Base-by-base conservation (phyloP, 1,140 invertebrate species). In the Lanistes nyassanus region DNA sequence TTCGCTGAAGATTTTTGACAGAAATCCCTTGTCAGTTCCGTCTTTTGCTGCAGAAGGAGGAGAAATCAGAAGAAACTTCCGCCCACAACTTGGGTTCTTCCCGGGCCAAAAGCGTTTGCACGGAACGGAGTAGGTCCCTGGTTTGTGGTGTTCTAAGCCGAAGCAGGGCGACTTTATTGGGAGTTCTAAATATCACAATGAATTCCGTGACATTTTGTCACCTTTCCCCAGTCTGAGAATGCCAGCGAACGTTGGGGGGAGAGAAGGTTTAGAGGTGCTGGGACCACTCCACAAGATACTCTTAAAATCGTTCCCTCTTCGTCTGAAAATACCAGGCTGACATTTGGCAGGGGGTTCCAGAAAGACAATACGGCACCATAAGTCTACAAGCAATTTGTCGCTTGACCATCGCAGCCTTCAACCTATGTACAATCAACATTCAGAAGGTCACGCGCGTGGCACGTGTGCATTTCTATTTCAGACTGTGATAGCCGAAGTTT, bases 181-280 rank as follows among this genome's bases (percentile, higher is more conserved):
- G 62, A 53, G 65, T 73, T 68, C 76, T 67, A 77, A 77, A 77
- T 77, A 77, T 74, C 76, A 73, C 76, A 51, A 74, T 68, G 62
- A 66, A 74, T 74, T 74, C 60, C 76, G 60, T 77, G 76, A 77
- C 76, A 77, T 77, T 77, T 74, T 77, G 71, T 77, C 76, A 77
- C 76, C 76, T 77, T 77, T 77, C 68, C 65, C 72, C 74, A 67
- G 76, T 77, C 71, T 74, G 76, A 74, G 71, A 77, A 74, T 77
- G 76, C 76, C 70, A 77, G 66, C 70, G 16, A 26, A 74, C 19
- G 53, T 42, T 34, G 58, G 65, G 71, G 53, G 31, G 39, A 69
- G 53, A 37, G 31, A 34, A 34, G 68, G 16, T 53, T 31, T 36
- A 37, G 68, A 70, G 51, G 55, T 70, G 42, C 66, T 29, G 37